Percentiles rank a stretch among this genome's conserved stretches.
Evolutionary conservation across 2,888 invertebrate genomes (phyloP).

Genomic region (Xestia ashworthii): DNA sequence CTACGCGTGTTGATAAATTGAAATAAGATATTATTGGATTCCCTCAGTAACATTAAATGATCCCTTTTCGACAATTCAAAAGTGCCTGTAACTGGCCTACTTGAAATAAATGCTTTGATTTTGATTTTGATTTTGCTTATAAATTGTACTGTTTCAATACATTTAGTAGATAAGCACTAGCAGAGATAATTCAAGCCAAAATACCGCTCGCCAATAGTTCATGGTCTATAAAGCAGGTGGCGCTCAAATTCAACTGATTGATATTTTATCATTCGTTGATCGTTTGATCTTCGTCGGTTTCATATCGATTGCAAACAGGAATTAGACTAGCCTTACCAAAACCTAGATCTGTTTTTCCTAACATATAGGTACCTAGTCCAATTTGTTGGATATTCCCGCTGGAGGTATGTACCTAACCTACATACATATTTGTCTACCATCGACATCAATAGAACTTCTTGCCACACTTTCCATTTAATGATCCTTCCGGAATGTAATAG

Average conservation of each 20-base stretch:
- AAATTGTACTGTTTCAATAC: neutral
- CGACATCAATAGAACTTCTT: neutral
- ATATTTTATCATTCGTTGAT: neutral
- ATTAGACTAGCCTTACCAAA: neutral
- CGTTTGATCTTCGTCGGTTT: neutral
- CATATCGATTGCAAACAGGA: neutral
- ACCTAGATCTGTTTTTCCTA: neutral
- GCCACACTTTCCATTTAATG: too few species aligned
- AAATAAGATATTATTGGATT: neutral
- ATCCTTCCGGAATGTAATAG: too few species aligned
- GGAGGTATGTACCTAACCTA: too few species aligned
- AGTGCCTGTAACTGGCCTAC: too few species aligned
- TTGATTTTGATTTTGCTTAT: too few species aligned
- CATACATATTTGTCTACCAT: neutral
- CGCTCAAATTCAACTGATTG: neutral
- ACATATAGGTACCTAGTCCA: neutral
- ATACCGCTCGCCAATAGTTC: neutral
- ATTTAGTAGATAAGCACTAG: neutral
- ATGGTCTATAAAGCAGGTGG: conserved; percentile 1
- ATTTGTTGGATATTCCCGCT: neutral
- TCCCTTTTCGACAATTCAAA: too few species aligned
- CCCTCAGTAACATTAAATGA: neutral
- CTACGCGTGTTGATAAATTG: neutral
- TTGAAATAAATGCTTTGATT: too few species aligned
- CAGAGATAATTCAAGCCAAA: neutral